phyloP scores from a whole-genome alignment of 1,140 invertebrate genomes.

The Maconellicoccus hirsutus region DNA sequence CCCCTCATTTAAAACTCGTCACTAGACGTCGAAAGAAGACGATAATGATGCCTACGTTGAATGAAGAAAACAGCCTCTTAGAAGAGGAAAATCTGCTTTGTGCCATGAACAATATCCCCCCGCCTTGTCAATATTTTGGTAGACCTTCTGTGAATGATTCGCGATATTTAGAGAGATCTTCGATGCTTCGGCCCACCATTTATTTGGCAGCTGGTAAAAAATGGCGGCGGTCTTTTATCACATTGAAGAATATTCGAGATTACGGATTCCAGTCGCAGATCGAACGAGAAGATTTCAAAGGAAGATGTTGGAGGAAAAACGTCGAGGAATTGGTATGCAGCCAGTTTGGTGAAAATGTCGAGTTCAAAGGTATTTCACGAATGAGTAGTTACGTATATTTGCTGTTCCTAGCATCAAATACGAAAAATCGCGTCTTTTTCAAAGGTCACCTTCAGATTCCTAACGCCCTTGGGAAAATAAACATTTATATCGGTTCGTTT shows the following conservation, averaged over 20 bases:
- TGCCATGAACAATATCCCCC: too few species aligned
- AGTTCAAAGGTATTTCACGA: background rate
- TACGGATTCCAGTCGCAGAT: background rate
- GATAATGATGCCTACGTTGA: background rate
- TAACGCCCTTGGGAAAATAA: too few species aligned
- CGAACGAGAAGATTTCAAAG: background rate
- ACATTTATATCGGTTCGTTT: too few species aligned
- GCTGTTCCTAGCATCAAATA: too few species aligned
- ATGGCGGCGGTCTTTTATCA: conserved; percentile 2
- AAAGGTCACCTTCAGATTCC: too few species aligned
- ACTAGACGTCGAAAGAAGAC: background rate
- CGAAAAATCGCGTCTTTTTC: too few species aligned
- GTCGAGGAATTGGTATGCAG: background rate
- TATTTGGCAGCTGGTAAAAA: background rate
- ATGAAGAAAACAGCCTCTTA: background rate
- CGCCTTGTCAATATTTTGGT: too few species aligned
- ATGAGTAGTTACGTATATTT: too few species aligned
- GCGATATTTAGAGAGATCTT: background rate
- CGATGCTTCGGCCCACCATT: background rate
- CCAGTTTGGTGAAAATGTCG: background rate
- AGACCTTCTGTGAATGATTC: background rate
- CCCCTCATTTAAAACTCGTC: background rate
- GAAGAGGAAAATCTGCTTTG: too few species aligned
- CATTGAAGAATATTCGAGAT: background rate
- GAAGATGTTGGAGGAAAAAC: conserved; percentile 9